Evolutionary conservation across 2,888 invertebrate species (phyloP).

Genomic region (Mechanitis messenoides): DNA sequence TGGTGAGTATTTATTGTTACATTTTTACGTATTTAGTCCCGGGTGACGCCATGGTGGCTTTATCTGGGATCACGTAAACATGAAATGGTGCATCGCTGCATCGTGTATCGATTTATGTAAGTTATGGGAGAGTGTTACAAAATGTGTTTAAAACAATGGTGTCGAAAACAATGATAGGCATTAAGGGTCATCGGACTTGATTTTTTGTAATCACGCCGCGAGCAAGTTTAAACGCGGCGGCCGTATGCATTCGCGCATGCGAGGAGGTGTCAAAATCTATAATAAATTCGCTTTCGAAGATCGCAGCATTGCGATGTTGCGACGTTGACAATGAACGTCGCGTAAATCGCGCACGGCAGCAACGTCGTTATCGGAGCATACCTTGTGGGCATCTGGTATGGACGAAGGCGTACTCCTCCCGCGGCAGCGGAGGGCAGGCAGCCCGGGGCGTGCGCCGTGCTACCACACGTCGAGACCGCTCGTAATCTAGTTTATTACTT

Average conservation of each 20-base stretch:
- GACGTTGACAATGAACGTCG: slow-evolving; percentile 43
- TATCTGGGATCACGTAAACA: slow-evolving; percentile 81
- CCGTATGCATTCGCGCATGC: slow-evolving; percentile 75
- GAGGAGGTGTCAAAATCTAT: slow-evolving; percentile 75
- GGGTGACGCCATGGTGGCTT: slow-evolving; percentile 80
- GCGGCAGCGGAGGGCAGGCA: slow-evolving; percentile 55
- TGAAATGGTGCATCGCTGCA: slow-evolving; percentile 77
- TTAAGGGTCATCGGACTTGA: slow-evolving; percentile 61
- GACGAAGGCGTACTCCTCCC: slow-evolving; percentile 71
- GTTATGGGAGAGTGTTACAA: slow-evolving; percentile 44
- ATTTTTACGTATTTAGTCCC: slow-evolving; percentile 75
- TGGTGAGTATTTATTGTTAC: slow-evolving; percentile 78
- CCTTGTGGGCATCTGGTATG: slow-evolving; percentile 54
- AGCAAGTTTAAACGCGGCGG: slow-evolving; percentile 74
- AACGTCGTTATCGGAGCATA: slow-evolving; percentile 52
- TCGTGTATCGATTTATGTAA: slow-evolving; percentile 73
- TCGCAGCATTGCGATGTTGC: slow-evolving; percentile 56
- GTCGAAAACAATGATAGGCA: slow-evolving; percentile 45
- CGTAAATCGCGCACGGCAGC: slow-evolving; percentile 41
- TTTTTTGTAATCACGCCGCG: slow-evolving; percentile 69
- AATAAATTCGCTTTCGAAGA: slow-evolving; percentile 65
- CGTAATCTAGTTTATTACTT: slow-evolving; percentile 64
- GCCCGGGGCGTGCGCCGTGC: slow-evolving; percentile 64
- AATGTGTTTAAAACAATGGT: slow-evolving; percentile 39
- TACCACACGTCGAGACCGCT: slow-evolving; percentile 61